These are phyloP conservation scores for Serinus canaria DNA, from an alignment of 2,113 vertebrate genomes.

Conservation along the genomic window DNA sequence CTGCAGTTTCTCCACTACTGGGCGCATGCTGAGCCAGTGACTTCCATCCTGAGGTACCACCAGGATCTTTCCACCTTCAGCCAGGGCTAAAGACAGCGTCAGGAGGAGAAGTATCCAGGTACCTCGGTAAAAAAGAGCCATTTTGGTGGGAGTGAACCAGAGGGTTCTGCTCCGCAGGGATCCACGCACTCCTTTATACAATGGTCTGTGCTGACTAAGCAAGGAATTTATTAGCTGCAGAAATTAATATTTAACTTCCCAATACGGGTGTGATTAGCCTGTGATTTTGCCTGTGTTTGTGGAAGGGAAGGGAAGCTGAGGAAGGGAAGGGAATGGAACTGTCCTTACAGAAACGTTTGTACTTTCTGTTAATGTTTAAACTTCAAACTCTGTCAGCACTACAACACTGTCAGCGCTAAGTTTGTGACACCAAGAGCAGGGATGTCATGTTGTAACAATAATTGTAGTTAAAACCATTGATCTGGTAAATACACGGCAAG, in stretches of 20 bases:
- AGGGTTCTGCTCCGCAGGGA: background rate
- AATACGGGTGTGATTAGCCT: rapidly evolving
- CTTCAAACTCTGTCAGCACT: background rate
- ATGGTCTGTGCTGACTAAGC: background rate
- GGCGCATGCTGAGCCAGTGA: constrained; percentile 82
- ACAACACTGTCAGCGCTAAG: background rate
- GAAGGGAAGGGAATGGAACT: background rate
- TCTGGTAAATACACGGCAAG: rapidly evolving
- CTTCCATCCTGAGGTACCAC: constrained; percentile 87
- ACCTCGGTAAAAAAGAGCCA: background rate
- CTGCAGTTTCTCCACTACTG: constrained; percentile 73
- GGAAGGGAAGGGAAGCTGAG: rapidly evolving
- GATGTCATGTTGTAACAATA: background rate
- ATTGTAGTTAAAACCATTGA: background rate
- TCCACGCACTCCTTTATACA: rapidly evolving
- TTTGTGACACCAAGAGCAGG: background rate
- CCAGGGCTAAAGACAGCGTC: background rate
- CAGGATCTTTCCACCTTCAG: constrained; percentile 74
- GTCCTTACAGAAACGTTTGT: background rate
- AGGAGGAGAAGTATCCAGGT: background rate
- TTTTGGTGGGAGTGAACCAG: rapidly evolving
- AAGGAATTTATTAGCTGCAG: background rate
- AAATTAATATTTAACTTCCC: background rate
- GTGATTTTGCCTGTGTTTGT: background rate
- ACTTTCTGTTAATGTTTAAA: background rate